Evolutionary conservation across 2,797 vertebrate species (phyloP).

Genomic region (Argyrosomus regius): DNA sequence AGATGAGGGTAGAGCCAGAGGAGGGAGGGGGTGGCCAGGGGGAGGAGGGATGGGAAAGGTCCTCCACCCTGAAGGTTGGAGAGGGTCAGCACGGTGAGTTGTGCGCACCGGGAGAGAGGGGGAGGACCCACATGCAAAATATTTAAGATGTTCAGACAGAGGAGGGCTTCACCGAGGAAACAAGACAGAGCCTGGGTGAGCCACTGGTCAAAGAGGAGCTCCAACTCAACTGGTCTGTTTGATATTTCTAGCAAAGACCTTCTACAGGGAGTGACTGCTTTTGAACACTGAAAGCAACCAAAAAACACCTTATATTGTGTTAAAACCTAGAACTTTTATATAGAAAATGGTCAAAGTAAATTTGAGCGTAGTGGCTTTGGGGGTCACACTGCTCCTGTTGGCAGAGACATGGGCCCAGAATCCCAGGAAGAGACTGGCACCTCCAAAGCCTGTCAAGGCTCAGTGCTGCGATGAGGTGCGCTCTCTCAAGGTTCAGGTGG

Average conservation of each 20-base stretch:
- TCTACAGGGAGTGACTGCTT: slow-evolving; percentile 10
- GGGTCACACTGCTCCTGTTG: slow-evolving; percentile 74
- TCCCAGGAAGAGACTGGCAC: slow-evolving; percentile 71
- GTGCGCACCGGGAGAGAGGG: slow-evolving; percentile 73
- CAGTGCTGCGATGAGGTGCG: slow-evolving; percentile 93
- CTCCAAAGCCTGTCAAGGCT: slow-evolving; percentile 75
- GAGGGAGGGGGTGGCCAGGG: slow-evolving; percentile 50
- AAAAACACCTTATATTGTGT: neutral
- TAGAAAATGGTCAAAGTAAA: slow-evolving; percentile 64
- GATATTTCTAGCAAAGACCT: slow-evolving; percentile 32
- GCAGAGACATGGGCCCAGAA: slow-evolving; percentile 76
- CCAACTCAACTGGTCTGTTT: slow-evolving; percentile 32
- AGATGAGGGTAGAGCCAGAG: slow-evolving; percentile 71
- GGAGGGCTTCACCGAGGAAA: slow-evolving; percentile 77
- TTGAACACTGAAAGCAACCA: neutral
- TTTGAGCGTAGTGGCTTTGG: slow-evolving; percentile 61
- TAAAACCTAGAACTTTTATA: slow-evolving; percentile 7
- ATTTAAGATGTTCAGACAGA: slow-evolving; percentile 93
- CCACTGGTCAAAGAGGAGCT: slow-evolving; percentile 66
- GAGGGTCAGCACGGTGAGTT: slow-evolving; percentile 73
- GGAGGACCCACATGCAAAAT: slow-evolving; percentile 89
- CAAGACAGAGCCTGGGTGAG: slow-evolving; percentile 63
- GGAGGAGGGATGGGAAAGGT: slow-evolving; percentile 63
- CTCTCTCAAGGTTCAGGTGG: slow-evolving; percentile 91
- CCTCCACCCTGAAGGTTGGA: slow-evolving; percentile 74